Evolutionary conservation across 2,888 invertebrate genomes (phyloP), one percentile per base, ranked within the genome.

Genomic region (Lasioglossum malachurum): DNA sequence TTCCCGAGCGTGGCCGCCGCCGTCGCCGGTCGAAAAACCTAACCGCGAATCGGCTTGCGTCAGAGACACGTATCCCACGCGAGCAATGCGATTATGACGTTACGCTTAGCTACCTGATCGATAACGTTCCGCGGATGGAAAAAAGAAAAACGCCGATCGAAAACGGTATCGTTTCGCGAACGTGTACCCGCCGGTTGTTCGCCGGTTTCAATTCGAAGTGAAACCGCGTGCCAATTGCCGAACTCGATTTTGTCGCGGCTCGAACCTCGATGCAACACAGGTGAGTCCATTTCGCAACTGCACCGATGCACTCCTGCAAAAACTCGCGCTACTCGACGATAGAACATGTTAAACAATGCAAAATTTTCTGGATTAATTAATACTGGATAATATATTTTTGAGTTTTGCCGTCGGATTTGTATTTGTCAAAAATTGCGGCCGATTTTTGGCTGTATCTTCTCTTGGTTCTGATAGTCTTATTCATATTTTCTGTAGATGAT

Each of bases 21-120:
- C 38, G 69, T 2, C 14, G 23, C 73, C 73, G 49, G 16, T 49
- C 73, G 73, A 76, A 86, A 82, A 83, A 81, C 78, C 81, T 53
- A 23, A 41, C 86, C 79, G 87, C 81, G 75, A 60, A 73, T 80
- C 80, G 69, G 60, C 80, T 84, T 87, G 80, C 87, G 87, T 83
- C 87, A 87, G 69, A 78, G 64, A 80, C 78, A 85, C 79, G 77
- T 75, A 78, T 83, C 72, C 76, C 77, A 78, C 80, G 82, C 78
- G 75, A 79, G 49, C 69, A 35, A 27, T n/a, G 60, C 73, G 78
- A 82, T 77, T 78, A 49, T 82, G 76, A 86, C 86, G 80, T 69
- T 78, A 16, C 46, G 71, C 77, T 60, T 19, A 69, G 49, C 75
- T n/a, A 53, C 27, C 49, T 60, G 76, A 86, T 86, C 78, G 86